phyloP scores from a whole-genome alignment of 1,140 invertebrate genomes.

The Monochamus saltuarius region DNA sequence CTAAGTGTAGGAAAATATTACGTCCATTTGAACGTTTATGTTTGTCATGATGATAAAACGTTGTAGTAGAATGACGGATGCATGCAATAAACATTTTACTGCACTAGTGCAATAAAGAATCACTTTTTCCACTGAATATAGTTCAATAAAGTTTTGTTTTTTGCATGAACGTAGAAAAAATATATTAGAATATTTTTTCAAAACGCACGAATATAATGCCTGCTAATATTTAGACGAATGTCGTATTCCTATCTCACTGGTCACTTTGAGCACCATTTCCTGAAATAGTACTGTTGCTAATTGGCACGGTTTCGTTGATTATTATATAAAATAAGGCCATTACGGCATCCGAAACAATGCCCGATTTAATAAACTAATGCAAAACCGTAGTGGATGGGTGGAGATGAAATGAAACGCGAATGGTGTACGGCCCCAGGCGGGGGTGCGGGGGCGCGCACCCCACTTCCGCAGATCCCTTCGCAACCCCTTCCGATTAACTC shows the following conservation, averaged over 20 bases:
- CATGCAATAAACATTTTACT: too few species aligned
- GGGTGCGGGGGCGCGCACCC: constrained; percentile 18
- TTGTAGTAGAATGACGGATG: too few species aligned
- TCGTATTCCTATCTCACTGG: not conserved
- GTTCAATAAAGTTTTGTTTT: too few species aligned
- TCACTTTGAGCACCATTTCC: not conserved
- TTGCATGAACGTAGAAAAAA: too few species aligned
- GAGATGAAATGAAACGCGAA: constrained; percentile 45
- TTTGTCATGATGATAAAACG: too few species aligned
- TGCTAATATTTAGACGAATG: not conserved
- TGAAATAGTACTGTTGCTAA: constrained; percentile 5
- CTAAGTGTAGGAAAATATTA: too few species aligned
- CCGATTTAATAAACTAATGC: constrained; percentile 47
- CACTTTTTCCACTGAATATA: too few species aligned
- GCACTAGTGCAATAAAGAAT: too few species aligned
- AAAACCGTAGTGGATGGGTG: constrained; percentile 43
- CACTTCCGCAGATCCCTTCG: constrained; percentile 12
- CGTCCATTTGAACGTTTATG: too few species aligned
- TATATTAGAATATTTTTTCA: too few species aligned
- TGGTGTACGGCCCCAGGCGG: constrained; percentile 40
- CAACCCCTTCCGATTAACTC: constrained; percentile 21
- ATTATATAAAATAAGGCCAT: constrained; percentile 28
- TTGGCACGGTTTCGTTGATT: constrained; percentile 7
- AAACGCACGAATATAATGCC: too few species aligned
- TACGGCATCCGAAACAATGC: constrained; percentile 36